These are phyloP conservation scores for Pachyramphus minor DNA, from an alignment of 2,113 vertebrate species.

Conservation along the genomic window DNA sequence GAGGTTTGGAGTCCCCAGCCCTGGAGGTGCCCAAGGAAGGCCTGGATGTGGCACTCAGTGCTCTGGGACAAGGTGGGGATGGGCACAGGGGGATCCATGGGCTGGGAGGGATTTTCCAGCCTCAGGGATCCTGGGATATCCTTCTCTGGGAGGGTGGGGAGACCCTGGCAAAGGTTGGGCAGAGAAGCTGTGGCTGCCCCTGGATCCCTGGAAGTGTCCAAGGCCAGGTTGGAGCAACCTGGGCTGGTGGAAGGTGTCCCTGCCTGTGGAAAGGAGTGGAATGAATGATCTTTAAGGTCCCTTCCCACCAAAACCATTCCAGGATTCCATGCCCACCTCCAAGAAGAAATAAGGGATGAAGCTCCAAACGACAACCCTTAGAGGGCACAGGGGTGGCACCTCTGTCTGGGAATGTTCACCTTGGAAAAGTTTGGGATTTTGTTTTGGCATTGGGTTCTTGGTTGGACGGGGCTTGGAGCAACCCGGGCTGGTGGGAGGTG, in stretches of 20 bases:
- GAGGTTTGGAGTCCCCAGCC: not conserved
- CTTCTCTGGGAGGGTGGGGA: too few relatives aligned
- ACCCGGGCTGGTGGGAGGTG: rapidly evolving
- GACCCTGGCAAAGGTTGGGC: not conserved
- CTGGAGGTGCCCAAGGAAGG: not conserved
- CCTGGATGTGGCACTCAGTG: not conserved
- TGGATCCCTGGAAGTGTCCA: not conserved
- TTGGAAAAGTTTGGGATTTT: not conserved
- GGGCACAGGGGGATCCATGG: rapidly evolving
- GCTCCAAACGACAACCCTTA: rapidly evolving
- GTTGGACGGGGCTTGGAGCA: not conserved
- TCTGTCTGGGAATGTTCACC: not conserved
- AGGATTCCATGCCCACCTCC: not conserved
- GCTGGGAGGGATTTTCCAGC: not conserved
- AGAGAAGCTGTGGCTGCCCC: not conserved
- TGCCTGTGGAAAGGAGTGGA: too few relatives aligned
- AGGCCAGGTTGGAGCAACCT: rapidly evolving
- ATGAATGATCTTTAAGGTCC: too few relatives aligned
- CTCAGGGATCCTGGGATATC: not conserved
- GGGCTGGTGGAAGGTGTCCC: rapidly evolving
- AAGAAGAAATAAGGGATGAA: not conserved
- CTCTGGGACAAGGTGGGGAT: too few relatives aligned
- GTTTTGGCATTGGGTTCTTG: not conserved
- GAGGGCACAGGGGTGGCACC: not conserved
- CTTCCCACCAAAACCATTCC: not conserved